Conservation (phyloP, 1,140 invertebrate genomes). For the silkworm (Bombyx mori) region ASM3026992v2 NC_085121.1:10575001-10575500, state of each 20-base stretch:
- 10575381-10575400: conserved; percentile 51
- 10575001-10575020: too few relatives aligned
- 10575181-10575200: too few relatives aligned
- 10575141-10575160: too few relatives aligned
- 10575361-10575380: conserved; percentile 54
- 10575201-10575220: too few relatives aligned
- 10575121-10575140: too few relatives aligned
- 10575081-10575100: too few relatives aligned
- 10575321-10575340: conserved; percentile 31
- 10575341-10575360: conserved; percentile 31
- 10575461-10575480: conserved; percentile 15
- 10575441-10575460: conserved; percentile 16
- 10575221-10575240: not conserved
- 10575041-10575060: too few relatives aligned
- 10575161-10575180: too few relatives aligned
- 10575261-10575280: not conserved
- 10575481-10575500: conserved; percentile 13
- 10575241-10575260: not conserved
- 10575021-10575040: too few relatives aligned
- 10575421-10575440: conserved; percentile 28
- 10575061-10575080: too few relatives aligned
- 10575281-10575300: too few relatives aligned
- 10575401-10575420: conserved; percentile 41
- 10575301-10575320: conserved; percentile 12
- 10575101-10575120: too few relatives aligned